Evolutionary conservation across 1,140 invertebrate genomes (phyloP).

Genomic region (roundworm (Caenorhabditis elegans)): DNA sequence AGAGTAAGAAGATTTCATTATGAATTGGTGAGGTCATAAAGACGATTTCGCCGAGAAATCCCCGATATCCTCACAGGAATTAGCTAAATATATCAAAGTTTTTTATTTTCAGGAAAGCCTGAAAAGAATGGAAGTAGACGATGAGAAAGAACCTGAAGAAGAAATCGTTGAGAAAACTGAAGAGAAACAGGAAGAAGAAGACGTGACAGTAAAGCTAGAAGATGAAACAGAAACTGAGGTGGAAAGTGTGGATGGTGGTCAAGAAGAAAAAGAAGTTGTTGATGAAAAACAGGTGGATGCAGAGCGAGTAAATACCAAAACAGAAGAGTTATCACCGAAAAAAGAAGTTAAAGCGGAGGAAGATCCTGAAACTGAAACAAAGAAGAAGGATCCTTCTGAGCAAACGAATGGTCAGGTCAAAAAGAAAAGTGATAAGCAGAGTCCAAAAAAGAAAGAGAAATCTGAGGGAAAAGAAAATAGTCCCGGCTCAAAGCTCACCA

Average conservation of each 20-base stretch:
- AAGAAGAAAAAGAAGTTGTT: background rate
- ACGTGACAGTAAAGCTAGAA: background rate
- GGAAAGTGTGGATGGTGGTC: background rate
- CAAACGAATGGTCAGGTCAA: background rate
- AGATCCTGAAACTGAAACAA: background rate
- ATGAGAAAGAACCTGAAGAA: background rate
- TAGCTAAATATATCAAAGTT: background rate
- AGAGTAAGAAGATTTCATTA: background rate
- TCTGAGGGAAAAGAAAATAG: constrained; percentile 39
- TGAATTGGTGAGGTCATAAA: background rate
- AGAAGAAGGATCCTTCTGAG: background rate
- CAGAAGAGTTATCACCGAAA: background rate
- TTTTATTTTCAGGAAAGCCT: background rate
- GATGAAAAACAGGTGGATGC: background rate
- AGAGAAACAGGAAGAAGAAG: background rate
- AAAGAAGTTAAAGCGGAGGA: background rate
- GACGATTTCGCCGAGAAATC: background rate
- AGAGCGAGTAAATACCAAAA: background rate
- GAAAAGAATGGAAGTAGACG: background rate
- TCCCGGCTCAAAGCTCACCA: background rate
- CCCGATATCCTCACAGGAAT: background rate
- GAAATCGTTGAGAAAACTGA: background rate
- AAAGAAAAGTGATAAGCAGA: background rate
- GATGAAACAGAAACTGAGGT: background rate
- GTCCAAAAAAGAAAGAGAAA: background rate